phyloP scores from a whole-genome alignment of 37 sponge, comb jelly and placozoan genomes.

The Aphrocallistes beatrix region DNA sequence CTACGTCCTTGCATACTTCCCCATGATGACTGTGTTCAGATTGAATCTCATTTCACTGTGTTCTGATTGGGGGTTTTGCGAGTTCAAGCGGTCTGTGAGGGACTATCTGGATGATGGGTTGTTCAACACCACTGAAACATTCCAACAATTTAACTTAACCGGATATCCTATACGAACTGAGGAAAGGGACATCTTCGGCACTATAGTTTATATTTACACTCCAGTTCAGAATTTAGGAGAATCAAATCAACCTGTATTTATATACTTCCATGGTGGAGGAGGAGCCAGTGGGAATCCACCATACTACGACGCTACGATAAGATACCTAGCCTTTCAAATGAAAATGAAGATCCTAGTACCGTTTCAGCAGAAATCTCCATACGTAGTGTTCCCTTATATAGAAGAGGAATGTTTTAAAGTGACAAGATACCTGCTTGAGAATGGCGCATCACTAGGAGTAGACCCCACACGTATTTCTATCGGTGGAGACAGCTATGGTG shows the following conservation, averaged over 20 bases:
- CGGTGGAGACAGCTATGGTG: neutral
- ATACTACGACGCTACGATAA: constrained; percentile 3
- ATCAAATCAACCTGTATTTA: neutral
- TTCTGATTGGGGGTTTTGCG: neutral
- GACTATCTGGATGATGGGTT: neutral
- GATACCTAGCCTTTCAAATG: neutral
- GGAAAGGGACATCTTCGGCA: neutral
- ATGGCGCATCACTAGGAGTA: neutral
- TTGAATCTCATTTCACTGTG: neutral
- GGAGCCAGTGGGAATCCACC: neutral
- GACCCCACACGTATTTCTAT: neutral
- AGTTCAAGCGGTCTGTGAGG: neutral
- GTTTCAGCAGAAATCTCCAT: neutral
- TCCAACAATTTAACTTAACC: neutral
- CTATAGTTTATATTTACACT: neutral
- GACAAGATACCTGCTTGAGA: neutral
- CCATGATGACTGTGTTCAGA: neutral
- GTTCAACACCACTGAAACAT: neutral
- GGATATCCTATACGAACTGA: neutral
- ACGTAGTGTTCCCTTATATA: neutral
- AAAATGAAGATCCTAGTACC: neutral
- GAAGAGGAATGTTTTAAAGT: constrained; percentile 15
- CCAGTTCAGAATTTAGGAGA: neutral
- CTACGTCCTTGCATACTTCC: neutral
- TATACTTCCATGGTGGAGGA: neutral